phyloP scores from a whole-genome alignment of 2,888 invertebrate species.

The Limnephilus rhombicus region DNA sequence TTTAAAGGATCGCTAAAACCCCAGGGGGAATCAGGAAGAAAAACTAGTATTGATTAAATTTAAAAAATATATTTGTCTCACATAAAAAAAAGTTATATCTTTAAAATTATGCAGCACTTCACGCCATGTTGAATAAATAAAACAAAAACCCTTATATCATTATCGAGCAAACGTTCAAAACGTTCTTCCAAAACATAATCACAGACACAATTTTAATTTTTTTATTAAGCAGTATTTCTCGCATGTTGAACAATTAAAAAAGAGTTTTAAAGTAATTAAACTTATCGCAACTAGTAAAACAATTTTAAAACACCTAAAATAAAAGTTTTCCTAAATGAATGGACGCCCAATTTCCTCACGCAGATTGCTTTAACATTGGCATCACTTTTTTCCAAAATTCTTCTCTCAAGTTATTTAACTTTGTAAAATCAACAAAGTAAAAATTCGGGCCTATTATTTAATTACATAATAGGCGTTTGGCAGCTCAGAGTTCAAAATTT shows the following conservation, averaged over 20 bases:
- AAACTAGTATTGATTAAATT: no score
- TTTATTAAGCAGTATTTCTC: neutral
- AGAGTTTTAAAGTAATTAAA: slow-evolving; percentile 25
- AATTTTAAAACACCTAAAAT: slow-evolving; percentile 36
- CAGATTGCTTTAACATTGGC: slow-evolving; percentile 11
- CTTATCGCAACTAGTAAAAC: slow-evolving; percentile 8
- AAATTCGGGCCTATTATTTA: slow-evolving; percentile 44
- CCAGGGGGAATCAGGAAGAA: no score
- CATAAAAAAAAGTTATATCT: no score
- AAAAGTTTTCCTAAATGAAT: slow-evolving; percentile 22
- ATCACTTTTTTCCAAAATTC: slow-evolving; percentile 33
- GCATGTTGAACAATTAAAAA: neutral
- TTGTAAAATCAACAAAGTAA: slow-evolving; percentile 33
- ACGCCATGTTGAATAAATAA: no score
- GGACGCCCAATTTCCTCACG: slow-evolving; percentile 16
- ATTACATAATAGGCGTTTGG: slow-evolving; percentile 49
- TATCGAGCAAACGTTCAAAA: no score
- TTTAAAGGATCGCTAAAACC: neutral
- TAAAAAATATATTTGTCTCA: no score
- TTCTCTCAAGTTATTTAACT: slow-evolving; percentile 12
- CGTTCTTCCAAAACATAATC: no score
- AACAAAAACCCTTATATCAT: no score
- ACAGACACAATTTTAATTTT: no score
- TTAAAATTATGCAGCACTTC: no score
- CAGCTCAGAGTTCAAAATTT: slow-evolving; percentile 8